Evolutionary conservation across 2,113 vertebrate species (phyloP).

Genomic region (Brachyhypopomus gauderio): DNA sequence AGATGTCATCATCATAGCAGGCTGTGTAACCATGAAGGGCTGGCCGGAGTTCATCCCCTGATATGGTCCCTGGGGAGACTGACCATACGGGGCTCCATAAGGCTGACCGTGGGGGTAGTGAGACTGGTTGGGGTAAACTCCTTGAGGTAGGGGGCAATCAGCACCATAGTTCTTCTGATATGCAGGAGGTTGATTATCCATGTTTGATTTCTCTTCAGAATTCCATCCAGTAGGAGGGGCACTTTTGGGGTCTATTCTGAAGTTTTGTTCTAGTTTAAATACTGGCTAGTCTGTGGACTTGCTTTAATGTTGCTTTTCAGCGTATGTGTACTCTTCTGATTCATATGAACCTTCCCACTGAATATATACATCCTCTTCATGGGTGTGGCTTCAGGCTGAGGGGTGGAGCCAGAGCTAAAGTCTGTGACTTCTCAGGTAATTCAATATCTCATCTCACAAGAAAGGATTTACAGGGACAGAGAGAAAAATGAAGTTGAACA

Average conservation of each 20-base stretch:
- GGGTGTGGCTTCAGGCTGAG: no score
- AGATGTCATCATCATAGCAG: constrained; percentile 54
- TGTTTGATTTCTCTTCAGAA: constrained; percentile 44
- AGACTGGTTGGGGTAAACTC: neutral
- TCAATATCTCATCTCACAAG: no score
- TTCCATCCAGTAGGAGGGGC: constrained; percentile 42
- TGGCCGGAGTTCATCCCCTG: constrained; percentile 39
- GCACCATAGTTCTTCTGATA: constrained; percentile 10
- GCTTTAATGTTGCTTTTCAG: no score
- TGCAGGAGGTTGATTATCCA: constrained; percentile 18
- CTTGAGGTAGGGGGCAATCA: constrained; percentile 34
- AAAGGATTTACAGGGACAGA: no score
- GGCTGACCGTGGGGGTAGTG: constrained; percentile 29
- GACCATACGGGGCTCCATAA: constrained; percentile 21
- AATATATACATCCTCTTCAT: no score
- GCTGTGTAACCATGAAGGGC: constrained; percentile 56
- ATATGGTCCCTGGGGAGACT: constrained; percentile 18
- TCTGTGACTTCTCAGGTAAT: no score
- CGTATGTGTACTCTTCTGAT: no score
- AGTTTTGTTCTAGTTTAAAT: neutral
- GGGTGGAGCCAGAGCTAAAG: no score
- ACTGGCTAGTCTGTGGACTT: no score
- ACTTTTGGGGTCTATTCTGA: constrained; percentile 60
- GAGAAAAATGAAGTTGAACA: no score
- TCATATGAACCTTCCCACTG: no score